phyloP scores from a whole-genome alignment of 1,140 invertebrate species.

The Cherax destructor region DNA sequence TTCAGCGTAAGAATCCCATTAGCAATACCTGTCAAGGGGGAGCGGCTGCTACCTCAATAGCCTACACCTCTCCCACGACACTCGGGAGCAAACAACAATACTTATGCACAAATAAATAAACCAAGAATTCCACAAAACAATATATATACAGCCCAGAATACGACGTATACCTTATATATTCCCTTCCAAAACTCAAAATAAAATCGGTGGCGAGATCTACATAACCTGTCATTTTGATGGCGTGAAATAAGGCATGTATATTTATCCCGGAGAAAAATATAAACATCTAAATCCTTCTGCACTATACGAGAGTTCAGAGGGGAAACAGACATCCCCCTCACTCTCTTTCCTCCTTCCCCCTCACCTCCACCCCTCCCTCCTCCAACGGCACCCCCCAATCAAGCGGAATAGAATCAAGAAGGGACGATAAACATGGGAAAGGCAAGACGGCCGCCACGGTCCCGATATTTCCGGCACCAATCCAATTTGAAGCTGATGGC shows the following conservation, averaged over 20 bases:
- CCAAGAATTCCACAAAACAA: too few relatives aligned
- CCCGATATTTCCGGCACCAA: slow-evolving; percentile 3
- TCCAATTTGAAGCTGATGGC: slow-evolving; percentile 15
- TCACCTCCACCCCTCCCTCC: background rate
- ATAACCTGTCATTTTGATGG: too few relatives aligned
- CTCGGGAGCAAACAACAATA: background rate
- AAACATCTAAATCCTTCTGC: too few relatives aligned
- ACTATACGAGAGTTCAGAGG: too few relatives aligned
- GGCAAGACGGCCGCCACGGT: background rate
- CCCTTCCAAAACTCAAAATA: too few relatives aligned
- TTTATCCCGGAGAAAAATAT: too few relatives aligned
- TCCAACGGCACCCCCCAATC: background rate
- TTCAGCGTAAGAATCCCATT: slow-evolving; percentile 12
- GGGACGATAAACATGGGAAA: background rate
- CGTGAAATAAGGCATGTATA: too few relatives aligned
- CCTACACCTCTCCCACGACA: background rate
- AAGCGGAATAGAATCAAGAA: background rate
- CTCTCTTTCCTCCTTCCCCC: background rate
- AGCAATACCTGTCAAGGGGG: slow-evolving; percentile 7
- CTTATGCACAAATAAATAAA: background rate
- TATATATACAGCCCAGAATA: too few relatives aligned
- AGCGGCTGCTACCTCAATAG: background rate
- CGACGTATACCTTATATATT: too few relatives aligned
- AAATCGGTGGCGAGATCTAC: too few relatives aligned
- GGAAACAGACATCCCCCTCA: too few relatives aligned